phyloP scores from a whole-genome alignment of 2,113 vertebrate species.

The Eolophus roseicapilla region DNA sequence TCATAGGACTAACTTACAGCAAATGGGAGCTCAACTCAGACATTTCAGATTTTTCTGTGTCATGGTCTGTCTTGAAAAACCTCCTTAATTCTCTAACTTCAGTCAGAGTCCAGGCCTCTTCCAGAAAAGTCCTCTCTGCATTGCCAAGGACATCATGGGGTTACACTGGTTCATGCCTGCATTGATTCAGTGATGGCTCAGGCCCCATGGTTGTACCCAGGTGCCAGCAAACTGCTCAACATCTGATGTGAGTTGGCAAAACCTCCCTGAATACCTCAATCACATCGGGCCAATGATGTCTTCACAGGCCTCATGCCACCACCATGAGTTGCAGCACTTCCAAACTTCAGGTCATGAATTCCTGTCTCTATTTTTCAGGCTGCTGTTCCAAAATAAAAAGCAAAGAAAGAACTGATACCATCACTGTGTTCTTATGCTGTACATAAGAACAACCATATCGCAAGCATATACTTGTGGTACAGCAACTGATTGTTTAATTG shows the following conservation, averaged over 20 bases:
- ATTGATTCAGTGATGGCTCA: background rate
- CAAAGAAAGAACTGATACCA: background rate
- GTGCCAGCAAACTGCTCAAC: background rate
- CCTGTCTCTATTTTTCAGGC: background rate
- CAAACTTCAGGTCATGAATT: background rate
- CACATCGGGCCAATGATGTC: fast-evolving
- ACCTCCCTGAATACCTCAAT: background rate
- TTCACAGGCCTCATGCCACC: background rate
- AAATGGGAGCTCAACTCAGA: background rate
- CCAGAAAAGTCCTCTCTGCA: background rate
- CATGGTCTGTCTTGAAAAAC: background rate
- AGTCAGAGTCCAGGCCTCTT: background rate
- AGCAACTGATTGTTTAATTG: background rate
- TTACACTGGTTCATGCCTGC: background rate
- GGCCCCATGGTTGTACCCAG: background rate
- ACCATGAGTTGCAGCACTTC: background rate
- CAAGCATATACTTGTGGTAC: background rate
- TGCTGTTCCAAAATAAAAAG: background rate
- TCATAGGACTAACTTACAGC: background rate
- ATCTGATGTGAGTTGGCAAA: background rate
- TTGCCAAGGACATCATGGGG: fast-evolving
- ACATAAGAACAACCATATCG: background rate
- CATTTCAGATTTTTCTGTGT: background rate
- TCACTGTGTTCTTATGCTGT: fast-evolving
- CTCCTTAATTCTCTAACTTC: background rate